These are phyloP conservation scores for Leptopterna dolabrata DNA, from an alignment of 2,888 invertebrate genomes.

Conservation along the genomic window DNA sequence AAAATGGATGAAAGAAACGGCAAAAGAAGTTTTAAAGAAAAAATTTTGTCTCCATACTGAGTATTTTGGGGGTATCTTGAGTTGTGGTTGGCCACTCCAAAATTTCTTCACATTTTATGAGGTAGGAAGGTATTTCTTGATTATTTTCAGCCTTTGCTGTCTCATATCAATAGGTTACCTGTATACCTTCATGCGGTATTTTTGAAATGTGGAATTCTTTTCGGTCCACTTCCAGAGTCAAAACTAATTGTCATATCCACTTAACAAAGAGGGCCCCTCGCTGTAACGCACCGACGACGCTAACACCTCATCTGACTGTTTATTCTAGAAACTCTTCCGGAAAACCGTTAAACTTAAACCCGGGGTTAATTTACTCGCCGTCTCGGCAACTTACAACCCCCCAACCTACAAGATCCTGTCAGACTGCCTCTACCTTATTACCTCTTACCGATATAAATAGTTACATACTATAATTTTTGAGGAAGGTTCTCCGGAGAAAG, in stretches of 20 bases:
- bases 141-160: no score
- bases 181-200: no score
- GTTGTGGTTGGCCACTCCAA: no score
- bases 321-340: conserved; percentile 12
- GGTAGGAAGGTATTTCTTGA: no score
- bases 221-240: background rate
- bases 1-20: no score
- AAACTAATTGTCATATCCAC: conserved; percentile 32
- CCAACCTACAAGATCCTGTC: conserved; percentile 12
- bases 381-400: conserved; percentile 33
- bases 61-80: no score
- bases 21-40: no score
- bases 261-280: conserved; percentile 11
- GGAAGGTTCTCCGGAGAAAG: background rate
- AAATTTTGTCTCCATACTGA: no score
- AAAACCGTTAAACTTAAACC: background rate
- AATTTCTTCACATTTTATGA: no score
- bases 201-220: no score
- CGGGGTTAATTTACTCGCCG: conserved; percentile 44
- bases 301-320: conserved; percentile 29
- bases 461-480: conserved; percentile 23
- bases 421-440: background rate
- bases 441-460: conserved; percentile 32
- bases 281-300: background rate
- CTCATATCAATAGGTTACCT: no score